Conservation (phyloP, 2,888 invertebrate genomes). For the Drosophila setosimentum region DNA sequence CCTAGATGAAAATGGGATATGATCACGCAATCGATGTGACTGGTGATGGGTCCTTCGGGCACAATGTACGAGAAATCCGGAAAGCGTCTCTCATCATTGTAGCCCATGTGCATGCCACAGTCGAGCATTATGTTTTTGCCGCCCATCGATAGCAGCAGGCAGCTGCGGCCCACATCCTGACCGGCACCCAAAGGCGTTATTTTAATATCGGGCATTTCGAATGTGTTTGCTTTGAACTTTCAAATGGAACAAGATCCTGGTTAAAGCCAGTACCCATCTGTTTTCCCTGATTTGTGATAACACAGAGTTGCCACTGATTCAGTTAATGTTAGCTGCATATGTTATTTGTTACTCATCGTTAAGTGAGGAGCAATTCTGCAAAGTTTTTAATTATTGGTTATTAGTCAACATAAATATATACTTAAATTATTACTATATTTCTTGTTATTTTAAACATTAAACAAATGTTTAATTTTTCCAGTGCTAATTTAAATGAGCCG, state of each 20-base stretch:
- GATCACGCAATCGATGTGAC: constrained; percentile 98
- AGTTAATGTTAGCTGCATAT: neutral
- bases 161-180: constrained; percentile 99
- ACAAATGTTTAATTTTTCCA: neutral
- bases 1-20: constrained; percentile 98
- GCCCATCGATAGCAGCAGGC: constrained; percentile 97
- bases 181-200: constrained; percentile 96
- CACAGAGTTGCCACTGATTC: constrained; percentile 6
- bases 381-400: neutral
- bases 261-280: constrained; percentile 41
- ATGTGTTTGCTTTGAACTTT: constrained; percentile 14
- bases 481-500: neutral
- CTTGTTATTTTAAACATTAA: neutral
- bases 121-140: constrained; percentile 99
- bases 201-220: constrained; percentile 93
- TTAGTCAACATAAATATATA: neutral
- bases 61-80: constrained; percentile 99
- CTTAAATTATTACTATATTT: neutral
- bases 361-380: constrained; percentile 28
- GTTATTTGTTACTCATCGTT: neutral
- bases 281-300: constrained; percentile 33
- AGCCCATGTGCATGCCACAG: constrained; percentile 99
- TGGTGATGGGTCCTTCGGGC: constrained; percentile 96
- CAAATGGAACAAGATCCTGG: constrained; percentile 18
- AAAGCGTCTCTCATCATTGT: constrained; percentile 97